Evolutionary conservation across 2,113 vertebrate species (phyloP), one percentile per base, ranked within the genome.

Genomic region (Hydropotes inermis): DNA sequence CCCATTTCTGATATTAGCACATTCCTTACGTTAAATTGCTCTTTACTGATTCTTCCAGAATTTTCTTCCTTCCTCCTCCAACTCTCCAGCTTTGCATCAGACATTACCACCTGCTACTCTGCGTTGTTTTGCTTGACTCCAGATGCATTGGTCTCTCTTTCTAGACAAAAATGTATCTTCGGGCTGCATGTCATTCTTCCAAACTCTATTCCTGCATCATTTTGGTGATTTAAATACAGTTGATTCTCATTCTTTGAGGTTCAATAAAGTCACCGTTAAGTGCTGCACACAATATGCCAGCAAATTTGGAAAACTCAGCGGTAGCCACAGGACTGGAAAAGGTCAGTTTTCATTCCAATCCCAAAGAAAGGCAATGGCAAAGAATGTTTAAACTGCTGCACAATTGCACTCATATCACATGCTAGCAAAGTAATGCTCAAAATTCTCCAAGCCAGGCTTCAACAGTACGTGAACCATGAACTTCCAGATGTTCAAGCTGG

Each of bases 181-280:
- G n/a, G 57, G 4, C 16, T 96, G 86, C 16, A 9, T 92, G 13
- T 50, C 21, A 55, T 89, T 95, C 85, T 96, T 89, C 36, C 43
- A 11, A 90, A n/a, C 16, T 47, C 4, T 83, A 12, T 5, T 92
- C 43, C 50, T 88, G 81, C 45, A 87, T 60, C 60, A 74, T 95
- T 95, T 95, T 96, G 79, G 55, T 36, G 28, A 61, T 67, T 61
- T 86, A 89, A 93, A 87, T 47, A 52, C 12, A 54, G 21, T 47
- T 78, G 89, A 39, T 88, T 93, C 39, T 97, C 58, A 39, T 58
- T 95, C 57, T 91, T 45, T 97, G 43, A 70, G 45, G 25, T 67
- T 91, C 45, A 6, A 10, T 79, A 84, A 60, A 92, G 45, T 82
- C 67, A 17, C 54, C 6, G 3, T 76, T 23, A 70, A 70, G n/a